Conservation (phyloP, 2,797 vertebrate genomes). For the Kryptolebias ocellatus region DNA sequence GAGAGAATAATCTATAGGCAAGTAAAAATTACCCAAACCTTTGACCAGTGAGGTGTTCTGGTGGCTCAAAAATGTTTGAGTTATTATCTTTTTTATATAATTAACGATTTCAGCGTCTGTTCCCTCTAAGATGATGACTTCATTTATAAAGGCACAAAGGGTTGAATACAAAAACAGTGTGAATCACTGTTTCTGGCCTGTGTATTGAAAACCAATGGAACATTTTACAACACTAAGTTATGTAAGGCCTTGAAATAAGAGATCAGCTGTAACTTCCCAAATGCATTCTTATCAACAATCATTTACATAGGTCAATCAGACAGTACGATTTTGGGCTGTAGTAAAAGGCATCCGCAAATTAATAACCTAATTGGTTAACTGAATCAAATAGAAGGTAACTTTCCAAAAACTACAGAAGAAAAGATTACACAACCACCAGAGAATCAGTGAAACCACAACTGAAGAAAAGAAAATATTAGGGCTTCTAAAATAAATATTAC, state of each 20-base stretch:
- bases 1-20: neutral
- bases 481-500: too few relatives aligned
- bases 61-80: neutral
- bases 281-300: too few relatives aligned
- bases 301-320: too few relatives aligned
- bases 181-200: neutral
- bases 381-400: too few relatives aligned
- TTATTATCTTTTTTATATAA: neutral
- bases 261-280: neutral
- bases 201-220: neutral
- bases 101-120: neutral
- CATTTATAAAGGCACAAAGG: neutral
- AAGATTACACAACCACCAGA: too few relatives aligned
- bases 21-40: neutral
- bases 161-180: neutral
- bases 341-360: too few relatives aligned
- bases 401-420: too few relatives aligned
- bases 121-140: neutral
- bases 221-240: neutral
- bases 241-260: neutral
- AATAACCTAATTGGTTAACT: too few relatives aligned
- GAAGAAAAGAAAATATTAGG: too few relatives aligned
- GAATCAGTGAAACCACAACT: too few relatives aligned
- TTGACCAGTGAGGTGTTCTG: neutral
- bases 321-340: too few relatives aligned